Evolutionary conservation across 2,113 vertebrate genomes (phyloP), one percentile per base, ranked within the genome.

Genomic region (Zosterops japonicus): DNA sequence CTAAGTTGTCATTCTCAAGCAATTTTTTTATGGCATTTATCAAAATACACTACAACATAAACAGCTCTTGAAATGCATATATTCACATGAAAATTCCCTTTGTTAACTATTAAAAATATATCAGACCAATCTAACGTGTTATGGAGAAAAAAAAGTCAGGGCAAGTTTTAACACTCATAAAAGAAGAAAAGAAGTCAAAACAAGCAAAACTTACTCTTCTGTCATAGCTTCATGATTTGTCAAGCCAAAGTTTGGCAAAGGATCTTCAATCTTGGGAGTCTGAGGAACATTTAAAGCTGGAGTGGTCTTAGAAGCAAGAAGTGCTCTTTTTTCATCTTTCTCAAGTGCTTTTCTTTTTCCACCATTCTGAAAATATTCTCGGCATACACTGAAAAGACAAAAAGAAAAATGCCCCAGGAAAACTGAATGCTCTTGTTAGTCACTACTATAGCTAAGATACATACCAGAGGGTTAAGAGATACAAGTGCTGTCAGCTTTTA

Each of bases 321-420:
- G 95, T 77, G 98, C 98, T 97, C 98, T 98, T 97, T 99, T 99
- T 95, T 99, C 98, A 97, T 99, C 99, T 97, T 99, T 99, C 87
- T 99, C 99, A 91, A 99, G 98, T 96, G 98, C 98, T 98, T 98
- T 99, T 96, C 98, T 99, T 98, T 99, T 99, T 35, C 99, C 99
- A 49, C 99, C 99, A 10, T 99, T 98, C 97, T 99, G 98, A 96
- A 99, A 99, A 97, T 99, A 99, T 90, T 99, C 99, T 95, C 99
- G 98, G 96, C 99, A 99, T 83, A 99, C 98, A 94, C 99, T 99
- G 97, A 11, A 96, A 96, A 91, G 67, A 95, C 41, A 95, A 53
- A 93, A 80, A 80, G 35, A 81, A 89, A 70, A 68, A 65, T 71
- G 57, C 21, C 41, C 60, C 89, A 91, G 69, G 88, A 93, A 90